Percentiles rank a stretch among this genome's conserved stretches.
Conservation (phyloP, 2,888 invertebrate genomes). For the Chrysina gloriosa region DNA sequence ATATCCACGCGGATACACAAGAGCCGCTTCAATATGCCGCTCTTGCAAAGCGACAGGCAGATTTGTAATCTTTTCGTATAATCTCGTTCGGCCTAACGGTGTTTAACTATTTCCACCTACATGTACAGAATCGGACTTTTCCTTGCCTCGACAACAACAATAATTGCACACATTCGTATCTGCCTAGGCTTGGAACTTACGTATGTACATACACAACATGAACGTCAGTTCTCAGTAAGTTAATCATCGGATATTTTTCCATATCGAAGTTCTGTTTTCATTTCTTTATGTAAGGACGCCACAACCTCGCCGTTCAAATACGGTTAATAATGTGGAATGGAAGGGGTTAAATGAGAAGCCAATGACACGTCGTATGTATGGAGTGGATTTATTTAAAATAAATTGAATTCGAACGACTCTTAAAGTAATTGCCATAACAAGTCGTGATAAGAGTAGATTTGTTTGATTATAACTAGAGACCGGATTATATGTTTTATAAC, state of each 20-base stretch:
- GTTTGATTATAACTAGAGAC: too few species aligned
- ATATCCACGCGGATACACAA: neutral
- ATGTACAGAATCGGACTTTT: neutral
- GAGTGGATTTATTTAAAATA: too few species aligned
- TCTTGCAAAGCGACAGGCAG: neutral
- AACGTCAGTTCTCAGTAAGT: neutral
- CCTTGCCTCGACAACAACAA: neutral
- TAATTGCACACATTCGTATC: too few species aligned
- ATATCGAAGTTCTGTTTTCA: neutral
- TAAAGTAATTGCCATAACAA: too few species aligned
- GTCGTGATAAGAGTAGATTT: too few species aligned
- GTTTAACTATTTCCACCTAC: neutral
- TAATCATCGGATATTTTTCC: slow-evolving; percentile 14
- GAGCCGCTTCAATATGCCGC: neutral
- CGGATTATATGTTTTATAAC: too few species aligned
- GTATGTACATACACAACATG: neutral
- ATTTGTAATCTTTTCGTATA: neutral
- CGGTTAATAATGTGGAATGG: neutral
- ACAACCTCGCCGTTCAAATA: neutral
- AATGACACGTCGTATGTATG: too few species aligned
- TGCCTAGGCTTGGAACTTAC: too few species aligned
- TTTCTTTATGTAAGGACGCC: neutral
- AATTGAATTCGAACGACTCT: too few species aligned
- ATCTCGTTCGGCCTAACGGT: neutral
- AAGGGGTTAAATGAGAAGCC: too few species aligned